Conservation (phyloP, 2,888 invertebrate genomes). For the Aproaerema taeniolella region DNA sequence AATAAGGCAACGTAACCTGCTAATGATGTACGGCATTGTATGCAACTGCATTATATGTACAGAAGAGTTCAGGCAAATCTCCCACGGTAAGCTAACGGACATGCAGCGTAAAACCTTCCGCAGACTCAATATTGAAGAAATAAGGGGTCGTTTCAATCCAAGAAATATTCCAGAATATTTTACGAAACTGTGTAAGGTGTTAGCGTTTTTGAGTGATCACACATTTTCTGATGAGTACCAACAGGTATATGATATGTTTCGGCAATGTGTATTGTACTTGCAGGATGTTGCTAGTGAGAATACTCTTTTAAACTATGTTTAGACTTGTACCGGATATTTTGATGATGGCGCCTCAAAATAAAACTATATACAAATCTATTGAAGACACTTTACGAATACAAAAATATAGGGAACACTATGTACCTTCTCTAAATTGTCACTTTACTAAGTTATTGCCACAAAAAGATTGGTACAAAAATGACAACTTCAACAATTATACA, state of each 20-base stretch:
- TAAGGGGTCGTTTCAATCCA: neutral
- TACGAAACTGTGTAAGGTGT: conserved; percentile 11
- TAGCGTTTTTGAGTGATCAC: conserved; percentile 16
- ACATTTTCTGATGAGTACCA: conserved; percentile 22
- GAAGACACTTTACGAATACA: too few species aligned
- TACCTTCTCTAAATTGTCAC: too few species aligned
- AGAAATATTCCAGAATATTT: conserved; percentile 9
- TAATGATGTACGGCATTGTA: conserved; percentile 2
- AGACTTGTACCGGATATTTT: too few species aligned
- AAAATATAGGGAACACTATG: too few species aligned
- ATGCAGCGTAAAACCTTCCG: conserved; percentile 10
- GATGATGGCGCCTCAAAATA: too few species aligned
- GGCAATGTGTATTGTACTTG: conserved; percentile 13
- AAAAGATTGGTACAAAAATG: too few species aligned
- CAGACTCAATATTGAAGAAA: conserved; percentile 6
- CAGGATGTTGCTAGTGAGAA: conserved; percentile 13
- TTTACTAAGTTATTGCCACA: too few species aligned
- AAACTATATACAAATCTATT: too few species aligned
- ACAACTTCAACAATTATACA: too few species aligned
- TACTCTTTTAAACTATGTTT: conserved; percentile 7
- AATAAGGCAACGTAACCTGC: conserved; percentile 11
- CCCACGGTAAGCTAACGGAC: conserved; percentile 3
- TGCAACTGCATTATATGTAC: conserved; percentile 18
- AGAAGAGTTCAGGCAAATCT: neutral
- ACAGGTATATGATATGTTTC: conserved; percentile 14